phyloP scores from a whole-genome alignment of 2,797 vertebrate genomes.

The Lates japonicus region DNA sequence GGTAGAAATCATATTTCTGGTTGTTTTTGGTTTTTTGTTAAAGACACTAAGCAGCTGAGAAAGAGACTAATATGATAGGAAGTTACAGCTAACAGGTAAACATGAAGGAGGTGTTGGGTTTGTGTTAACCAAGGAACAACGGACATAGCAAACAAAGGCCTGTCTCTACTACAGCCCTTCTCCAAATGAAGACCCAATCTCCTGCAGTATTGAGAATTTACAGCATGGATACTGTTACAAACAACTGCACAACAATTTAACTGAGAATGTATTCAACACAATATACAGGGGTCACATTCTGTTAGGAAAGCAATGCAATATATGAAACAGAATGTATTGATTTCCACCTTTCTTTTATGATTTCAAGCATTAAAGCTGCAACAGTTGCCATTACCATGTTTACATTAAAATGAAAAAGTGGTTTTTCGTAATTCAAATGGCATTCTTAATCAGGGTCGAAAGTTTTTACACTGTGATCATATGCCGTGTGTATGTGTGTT shows the following conservation, averaged over 20 bases:
- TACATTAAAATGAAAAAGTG: not conserved
- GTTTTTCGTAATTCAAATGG: not conserved
- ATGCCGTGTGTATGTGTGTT: not conserved
- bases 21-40: no score
- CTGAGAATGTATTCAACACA: slow-evolving; percentile 9
- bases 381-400: not conserved
- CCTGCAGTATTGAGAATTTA: not conserved
- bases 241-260: slow-evolving; percentile 1
- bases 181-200: not conserved
- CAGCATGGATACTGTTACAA: not conserved
- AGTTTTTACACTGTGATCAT: not conserved
- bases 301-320: slow-evolving; percentile 2
- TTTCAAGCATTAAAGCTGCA: not conserved
- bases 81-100: not conserved
- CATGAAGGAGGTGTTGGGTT: not conserved
- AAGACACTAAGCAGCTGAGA: not conserved
- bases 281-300: not conserved
- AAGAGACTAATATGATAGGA: not conserved
- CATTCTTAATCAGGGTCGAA: not conserved
- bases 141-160: not conserved
- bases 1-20: not conserved
- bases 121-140: not conserved
- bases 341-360: not conserved
- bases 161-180: not conserved
- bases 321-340: not conserved